A percentile compares a stretch with the other conserved stretches of the same genome.
phyloP scores from a whole-genome alignment of 2,888 invertebrate genomes.

The Homarus gammarus region DNA sequence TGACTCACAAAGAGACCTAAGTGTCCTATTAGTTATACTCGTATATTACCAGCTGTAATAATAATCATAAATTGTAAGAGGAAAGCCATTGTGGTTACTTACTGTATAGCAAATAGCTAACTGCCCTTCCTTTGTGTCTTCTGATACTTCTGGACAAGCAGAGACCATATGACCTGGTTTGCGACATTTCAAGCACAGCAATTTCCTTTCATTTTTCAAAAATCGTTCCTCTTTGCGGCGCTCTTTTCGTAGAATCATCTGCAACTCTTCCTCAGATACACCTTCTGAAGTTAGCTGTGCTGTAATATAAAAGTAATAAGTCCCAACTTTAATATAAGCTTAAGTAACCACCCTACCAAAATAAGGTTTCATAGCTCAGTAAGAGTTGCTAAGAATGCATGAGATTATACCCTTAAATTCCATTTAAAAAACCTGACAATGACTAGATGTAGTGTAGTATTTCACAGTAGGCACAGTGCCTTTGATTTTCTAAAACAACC shows the following conservation, averaged over 20 bases:
- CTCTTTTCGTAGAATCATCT: conserved; percentile 60
- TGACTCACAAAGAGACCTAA: conserved; percentile 78
- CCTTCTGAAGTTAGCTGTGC: conserved; percentile 58
- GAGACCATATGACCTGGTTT: conserved; percentile 79
- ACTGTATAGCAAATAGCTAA: conserved; percentile 51
- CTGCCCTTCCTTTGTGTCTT: background rate
- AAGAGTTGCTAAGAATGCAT: too few species aligned
- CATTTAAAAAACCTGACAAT: too few species aligned
- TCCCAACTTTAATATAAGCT: too few species aligned
- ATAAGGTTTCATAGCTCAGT: too few species aligned
- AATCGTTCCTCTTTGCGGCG: conserved; percentile 72
- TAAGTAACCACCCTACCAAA: too few species aligned
- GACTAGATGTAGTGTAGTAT: too few species aligned
- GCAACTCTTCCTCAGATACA: conserved; percentile 53
- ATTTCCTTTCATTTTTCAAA: conserved; percentile 63
- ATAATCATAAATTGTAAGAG: too few species aligned
- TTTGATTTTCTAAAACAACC: too few species aligned
- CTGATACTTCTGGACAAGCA: conserved; percentile 79
- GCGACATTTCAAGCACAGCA: conserved; percentile 80
- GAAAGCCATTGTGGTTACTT: conserved; percentile 17
- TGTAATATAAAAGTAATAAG: conserved; percentile 14
- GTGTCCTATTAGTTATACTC: conserved; percentile 5
- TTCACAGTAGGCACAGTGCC: too few species aligned
- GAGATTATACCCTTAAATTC: too few species aligned
- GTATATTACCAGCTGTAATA: background rate